Conservation (phyloP, 2,797 vertebrate genomes). For the Artibeus jamaicensis region DNA sequence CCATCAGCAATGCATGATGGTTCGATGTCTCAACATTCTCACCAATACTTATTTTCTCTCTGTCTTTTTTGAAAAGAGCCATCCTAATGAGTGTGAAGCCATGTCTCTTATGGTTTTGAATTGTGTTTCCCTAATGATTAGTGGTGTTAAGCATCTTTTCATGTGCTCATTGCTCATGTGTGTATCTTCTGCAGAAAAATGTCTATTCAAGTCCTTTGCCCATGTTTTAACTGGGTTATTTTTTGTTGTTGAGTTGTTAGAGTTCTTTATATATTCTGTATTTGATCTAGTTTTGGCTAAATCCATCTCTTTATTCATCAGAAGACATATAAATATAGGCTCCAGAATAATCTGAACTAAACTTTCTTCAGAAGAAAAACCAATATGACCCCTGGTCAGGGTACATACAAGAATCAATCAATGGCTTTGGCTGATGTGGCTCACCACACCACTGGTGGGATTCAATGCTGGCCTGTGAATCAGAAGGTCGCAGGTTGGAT, state of each 20-base stretch:
- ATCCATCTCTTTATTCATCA: neutral
- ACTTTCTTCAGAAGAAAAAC: constrained; percentile 16
- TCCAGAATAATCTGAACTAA: neutral
- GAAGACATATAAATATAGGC: neutral
- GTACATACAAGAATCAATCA: too few species aligned
- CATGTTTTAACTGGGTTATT: too few species aligned
- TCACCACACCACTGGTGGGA: too few species aligned
- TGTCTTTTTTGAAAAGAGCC: neutral
- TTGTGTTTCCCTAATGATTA: neutral
- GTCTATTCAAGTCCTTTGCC: neutral
- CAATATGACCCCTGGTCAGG: neutral
- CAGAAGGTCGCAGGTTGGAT: too few species aligned
- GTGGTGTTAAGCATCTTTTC: neutral
- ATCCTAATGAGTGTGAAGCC: neutral
- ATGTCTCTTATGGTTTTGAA: neutral
- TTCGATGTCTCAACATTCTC: neutral
- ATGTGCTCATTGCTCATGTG: neutral
- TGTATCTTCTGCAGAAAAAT: neutral
- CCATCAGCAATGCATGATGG: neutral
- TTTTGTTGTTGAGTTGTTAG: neutral
- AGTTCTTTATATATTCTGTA: neutral
- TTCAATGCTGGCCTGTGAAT: too few species aligned
- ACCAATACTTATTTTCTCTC: neutral
- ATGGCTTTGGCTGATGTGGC: too few species aligned
- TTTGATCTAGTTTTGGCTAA: constrained; percentile 3